phyloP scores from a whole-genome alignment of 2,797 vertebrate species.

The Acanthurus tractus region DNA sequence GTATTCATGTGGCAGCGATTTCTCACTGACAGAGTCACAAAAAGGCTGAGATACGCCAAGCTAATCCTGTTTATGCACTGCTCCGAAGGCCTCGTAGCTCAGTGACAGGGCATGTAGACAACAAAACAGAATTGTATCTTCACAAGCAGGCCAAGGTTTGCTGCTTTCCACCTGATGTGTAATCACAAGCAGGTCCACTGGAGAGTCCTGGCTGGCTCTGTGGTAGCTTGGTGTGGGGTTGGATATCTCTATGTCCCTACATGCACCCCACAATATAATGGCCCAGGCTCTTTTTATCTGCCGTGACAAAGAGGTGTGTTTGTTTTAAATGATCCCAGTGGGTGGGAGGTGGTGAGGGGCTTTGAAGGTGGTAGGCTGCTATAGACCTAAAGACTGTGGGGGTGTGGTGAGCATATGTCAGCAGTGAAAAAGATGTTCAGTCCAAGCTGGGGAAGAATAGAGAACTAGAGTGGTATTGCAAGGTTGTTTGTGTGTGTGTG shows the following conservation, averaged over 20 bases:
- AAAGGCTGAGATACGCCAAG: constrained; percentile 59
- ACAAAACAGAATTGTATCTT: constrained; percentile 61
- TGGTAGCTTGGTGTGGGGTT: constrained; percentile 5
- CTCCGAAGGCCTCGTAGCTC: constrained; percentile 53
- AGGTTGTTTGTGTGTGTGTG: constrained; percentile 16
- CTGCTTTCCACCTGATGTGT: constrained; percentile 48
- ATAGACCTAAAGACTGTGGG: constrained; percentile 35
- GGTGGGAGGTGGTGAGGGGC: constrained; percentile 25
- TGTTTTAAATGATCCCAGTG: constrained; percentile 60
- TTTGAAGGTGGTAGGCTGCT: constrained; percentile 48
- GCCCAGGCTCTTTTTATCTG: constrained; percentile 53
- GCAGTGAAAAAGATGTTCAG: constrained; percentile 47
- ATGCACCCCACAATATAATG: constrained; percentile 24
- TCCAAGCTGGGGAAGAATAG: constrained; percentile 13
- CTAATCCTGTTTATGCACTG: constrained; percentile 71
- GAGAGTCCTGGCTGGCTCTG: constrained; percentile 28
- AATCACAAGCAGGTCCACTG: constrained; percentile 51
- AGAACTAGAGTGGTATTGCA: constrained; percentile 10
- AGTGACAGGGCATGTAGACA: constrained; percentile 56
- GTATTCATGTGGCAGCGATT: constrained; percentile 61
- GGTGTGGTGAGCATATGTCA: constrained; percentile 47
- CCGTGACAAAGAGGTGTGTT: constrained; percentile 51
- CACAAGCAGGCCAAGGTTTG: constrained; percentile 41
- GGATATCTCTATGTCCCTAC: constrained; percentile 36
- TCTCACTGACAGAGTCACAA: constrained; percentile 48